phyloP scores from a whole-genome alignment of 1,140 invertebrate species.

The Thaumatotibia leucotreta region DNA sequence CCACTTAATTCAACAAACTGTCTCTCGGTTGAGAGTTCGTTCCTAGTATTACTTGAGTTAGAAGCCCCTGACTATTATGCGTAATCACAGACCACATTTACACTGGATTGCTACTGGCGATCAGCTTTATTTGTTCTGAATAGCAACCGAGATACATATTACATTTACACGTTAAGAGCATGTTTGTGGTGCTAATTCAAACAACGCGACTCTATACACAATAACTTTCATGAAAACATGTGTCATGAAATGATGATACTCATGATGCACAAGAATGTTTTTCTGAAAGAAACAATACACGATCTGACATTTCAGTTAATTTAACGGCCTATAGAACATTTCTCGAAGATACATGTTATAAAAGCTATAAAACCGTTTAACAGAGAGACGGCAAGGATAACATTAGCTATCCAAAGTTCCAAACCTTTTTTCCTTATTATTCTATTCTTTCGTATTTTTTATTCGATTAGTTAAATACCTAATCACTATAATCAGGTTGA shows the following conservation, averaged over 20 bases:
- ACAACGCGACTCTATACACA: constrained; percentile 32
- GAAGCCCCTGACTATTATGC: background rate
- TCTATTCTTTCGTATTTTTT: too few relatives aligned
- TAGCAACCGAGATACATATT: background rate
- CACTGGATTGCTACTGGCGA: background rate
- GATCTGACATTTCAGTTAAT: background rate
- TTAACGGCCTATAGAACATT: background rate
- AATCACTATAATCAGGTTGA: too few relatives aligned
- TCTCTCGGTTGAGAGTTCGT: background rate
- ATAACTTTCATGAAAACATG: background rate
- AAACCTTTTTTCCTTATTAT: too few relatives aligned
- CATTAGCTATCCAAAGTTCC: too few relatives aligned
- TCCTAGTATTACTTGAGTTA: background rate
- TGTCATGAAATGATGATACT: background rate
- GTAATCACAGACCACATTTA: background rate
- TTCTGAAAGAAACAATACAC: background rate
- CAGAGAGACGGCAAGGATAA: too few relatives aligned
- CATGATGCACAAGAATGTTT: background rate
- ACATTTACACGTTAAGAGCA: constrained; percentile 6
- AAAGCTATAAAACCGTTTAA: too few relatives aligned
- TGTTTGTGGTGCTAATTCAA: constrained; percentile 46
- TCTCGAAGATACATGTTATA: background rate
- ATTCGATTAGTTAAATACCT: too few relatives aligned
- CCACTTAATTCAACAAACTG: background rate
- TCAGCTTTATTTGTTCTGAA: background rate